Evolutionary conservation across 2,888 invertebrate genomes (phyloP).

Genomic region (Notocelia uddmanniana): DNA sequence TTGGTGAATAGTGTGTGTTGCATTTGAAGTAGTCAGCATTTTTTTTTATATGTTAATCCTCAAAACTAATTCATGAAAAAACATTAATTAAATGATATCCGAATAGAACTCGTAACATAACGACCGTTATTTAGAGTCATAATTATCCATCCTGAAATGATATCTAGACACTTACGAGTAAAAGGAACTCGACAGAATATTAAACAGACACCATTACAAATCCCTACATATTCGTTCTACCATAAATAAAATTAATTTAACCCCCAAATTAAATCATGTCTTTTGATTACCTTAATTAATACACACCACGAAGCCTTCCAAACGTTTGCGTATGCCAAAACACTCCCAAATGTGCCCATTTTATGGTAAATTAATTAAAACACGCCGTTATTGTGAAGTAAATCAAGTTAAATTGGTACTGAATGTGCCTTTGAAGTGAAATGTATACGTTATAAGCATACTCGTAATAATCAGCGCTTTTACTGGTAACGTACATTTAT

Average conservation of each 20-base stretch:
- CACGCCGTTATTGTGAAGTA: slow-evolving; percentile 4
- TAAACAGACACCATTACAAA: neutral
- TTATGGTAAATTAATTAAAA: slow-evolving; percentile 31
- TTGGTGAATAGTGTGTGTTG: no score
- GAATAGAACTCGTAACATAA: no score
- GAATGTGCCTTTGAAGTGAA: neutral
- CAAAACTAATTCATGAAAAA: no score
- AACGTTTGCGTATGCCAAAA: slow-evolving; percentile 4
- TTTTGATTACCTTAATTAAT: slow-evolving; percentile 31
- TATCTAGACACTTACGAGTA: neutral
- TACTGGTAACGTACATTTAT: no score
- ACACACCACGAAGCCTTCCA: slow-evolving; percentile 20
- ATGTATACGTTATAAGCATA: neutral
- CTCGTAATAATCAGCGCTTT: neutral
- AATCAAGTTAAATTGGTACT: slow-evolving; percentile 19
- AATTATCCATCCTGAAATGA: no score
- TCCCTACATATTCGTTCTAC: slow-evolving; percentile 5
- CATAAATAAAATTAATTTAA: slow-evolving; percentile 17
- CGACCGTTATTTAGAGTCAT: no score
- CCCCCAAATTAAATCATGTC: slow-evolving; percentile 14
- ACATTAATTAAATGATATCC: no score
- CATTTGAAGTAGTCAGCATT: no score
- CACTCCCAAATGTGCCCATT: slow-evolving; percentile 19
- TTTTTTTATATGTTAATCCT: no score
- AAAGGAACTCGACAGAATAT: neutral